phyloP scores from a whole-genome alignment of 2,888 invertebrate species.

The Leistus spinibarbis region DNA sequence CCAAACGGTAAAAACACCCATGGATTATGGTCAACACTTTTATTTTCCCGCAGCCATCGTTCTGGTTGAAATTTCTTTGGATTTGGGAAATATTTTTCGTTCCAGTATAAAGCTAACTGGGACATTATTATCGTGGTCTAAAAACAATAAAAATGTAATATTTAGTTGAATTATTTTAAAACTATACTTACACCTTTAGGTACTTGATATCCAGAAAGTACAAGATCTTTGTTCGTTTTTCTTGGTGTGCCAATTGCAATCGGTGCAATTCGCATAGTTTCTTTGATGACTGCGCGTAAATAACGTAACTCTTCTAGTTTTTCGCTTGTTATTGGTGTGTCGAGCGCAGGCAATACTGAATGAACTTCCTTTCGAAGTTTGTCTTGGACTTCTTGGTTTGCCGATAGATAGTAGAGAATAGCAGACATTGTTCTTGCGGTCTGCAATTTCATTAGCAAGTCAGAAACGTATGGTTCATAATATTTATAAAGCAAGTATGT shows the following conservation, averaged over 20 bases:
- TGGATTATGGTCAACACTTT: constrained; percentile 59
- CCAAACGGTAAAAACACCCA: constrained; percentile 72
- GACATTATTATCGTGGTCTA: constrained; percentile 45
- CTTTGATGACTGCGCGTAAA: constrained; percentile 67
- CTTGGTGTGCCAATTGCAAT: constrained; percentile 37
- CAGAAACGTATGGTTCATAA: too few species aligned
- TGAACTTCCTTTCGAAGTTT: constrained; percentile 52
- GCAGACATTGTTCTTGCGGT: constrained; percentile 55
- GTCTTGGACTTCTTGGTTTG: constrained; percentile 53
- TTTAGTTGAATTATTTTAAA: background rate
- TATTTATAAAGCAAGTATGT: background rate
- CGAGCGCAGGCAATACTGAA: constrained; percentile 43
- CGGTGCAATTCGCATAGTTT: constrained; percentile 57
- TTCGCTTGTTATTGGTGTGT: constrained; percentile 49
- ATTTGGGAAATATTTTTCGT: constrained; percentile 41
- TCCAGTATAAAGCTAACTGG: constrained; percentile 23
- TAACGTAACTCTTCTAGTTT: constrained; percentile 55
- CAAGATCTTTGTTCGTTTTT: constrained; percentile 44
- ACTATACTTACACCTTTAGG: constrained; percentile 51
- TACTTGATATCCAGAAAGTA: constrained; percentile 49
- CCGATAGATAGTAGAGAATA: constrained; percentile 54
- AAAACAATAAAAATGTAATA: constrained; percentile 4
- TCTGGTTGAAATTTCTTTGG: constrained; percentile 50
- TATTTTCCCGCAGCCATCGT: constrained; percentile 47
- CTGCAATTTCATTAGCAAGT: constrained; percentile 47